A percentile compares a stretch with the other conserved stretches of the same genome.
These are phyloP conservation scores for Galerucella calmariensis DNA, from an alignment of 2,888 invertebrate species.

Conservation along the genomic window DNA sequence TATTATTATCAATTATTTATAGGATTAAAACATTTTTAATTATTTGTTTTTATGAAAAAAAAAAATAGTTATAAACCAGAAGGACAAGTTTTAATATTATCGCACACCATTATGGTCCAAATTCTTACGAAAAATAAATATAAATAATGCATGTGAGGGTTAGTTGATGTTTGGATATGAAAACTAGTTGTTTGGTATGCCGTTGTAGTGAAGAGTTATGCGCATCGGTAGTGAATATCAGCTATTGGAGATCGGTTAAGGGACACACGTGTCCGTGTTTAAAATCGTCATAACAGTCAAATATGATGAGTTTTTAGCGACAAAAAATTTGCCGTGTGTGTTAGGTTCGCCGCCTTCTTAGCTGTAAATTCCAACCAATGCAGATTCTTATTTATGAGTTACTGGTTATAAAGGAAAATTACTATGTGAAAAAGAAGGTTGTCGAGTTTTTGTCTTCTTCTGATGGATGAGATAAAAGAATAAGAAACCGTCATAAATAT, in stretches of 20 bases:
- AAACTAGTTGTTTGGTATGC: conserved; percentile 61
- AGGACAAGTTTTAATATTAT: neutral
- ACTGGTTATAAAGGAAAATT: conserved; percentile 10
- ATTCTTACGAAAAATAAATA: conserved; percentile 42
- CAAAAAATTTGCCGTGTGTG: conserved; percentile 49
- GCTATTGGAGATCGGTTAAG: conserved; percentile 56
- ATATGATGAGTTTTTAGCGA: conserved; percentile 46
- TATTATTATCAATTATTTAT: conserved; percentile 6
- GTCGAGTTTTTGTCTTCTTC: conserved; percentile 5
- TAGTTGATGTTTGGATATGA: conserved; percentile 61
- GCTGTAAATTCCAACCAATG: conserved; percentile 25
- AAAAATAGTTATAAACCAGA: neutral
- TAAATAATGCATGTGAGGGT: conserved; percentile 61
- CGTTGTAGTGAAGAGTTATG: conserved; percentile 63
- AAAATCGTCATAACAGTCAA: conserved; percentile 61
- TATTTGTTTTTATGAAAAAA: neutral
- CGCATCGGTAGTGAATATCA: conserved; percentile 60
- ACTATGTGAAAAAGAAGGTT: conserved; percentile 16
- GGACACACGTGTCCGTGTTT: conserved; percentile 59
- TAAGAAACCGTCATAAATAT: neutral
- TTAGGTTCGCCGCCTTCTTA: conserved; percentile 45
- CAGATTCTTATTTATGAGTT: conserved; percentile 34
- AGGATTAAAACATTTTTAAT: conserved; percentile 6
- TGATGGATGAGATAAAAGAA: neutral
- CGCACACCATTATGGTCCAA: conserved; percentile 32